Evolutionary conservation across 1,140 invertebrate species (phyloP), one percentile per base, ranked within the genome.

Genomic region (Spodoptera litura): DNA sequence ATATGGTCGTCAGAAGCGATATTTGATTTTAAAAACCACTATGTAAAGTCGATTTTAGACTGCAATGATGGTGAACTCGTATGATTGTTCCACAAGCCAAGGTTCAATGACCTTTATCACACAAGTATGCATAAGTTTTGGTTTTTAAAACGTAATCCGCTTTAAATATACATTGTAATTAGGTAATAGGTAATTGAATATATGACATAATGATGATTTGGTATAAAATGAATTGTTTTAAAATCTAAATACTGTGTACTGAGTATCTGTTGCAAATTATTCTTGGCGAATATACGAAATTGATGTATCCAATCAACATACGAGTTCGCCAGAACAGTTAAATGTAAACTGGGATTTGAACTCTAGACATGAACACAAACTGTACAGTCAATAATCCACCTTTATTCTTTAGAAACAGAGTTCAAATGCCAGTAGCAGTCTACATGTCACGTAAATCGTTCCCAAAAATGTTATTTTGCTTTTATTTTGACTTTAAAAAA

Each of bases 401-500:
- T 59, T 51, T 61, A n/a, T 25, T 44, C 9, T 59, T 27, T 13
- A 5, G 3, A 0, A 1, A n/a, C 58, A 72, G 38, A 59, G 71
- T 73, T 73, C 15, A 44, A 49, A 73, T 49, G 44, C 55, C 56
- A 73, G 31, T 73, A 25, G 35, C 11, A 38, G 53, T 73, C 71
- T 15, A 61, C 71, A 59, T 25, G 71, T 53, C 38, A 59, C 35
- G 35, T 31, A 58, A 49, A 15, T 59, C 38, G 35, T 73, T 51
- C 12, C 35, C 12, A 12, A 58, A 70, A 25, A 12, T 25, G 8
- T 53, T 53, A 15, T 53, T 70, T 70, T 70, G 66, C 66, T 53
- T 70, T 70, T 70, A 70, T 70, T 66, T 70, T 70, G 66, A 70
- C 25, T 70, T 49, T 70, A 31, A 11, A 52, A 11, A 52, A 53